These are phyloP conservation scores for Oreocharis arfaki DNA, from an alignment of 2,113 vertebrate genomes.

Conservation along the genomic window DNA sequence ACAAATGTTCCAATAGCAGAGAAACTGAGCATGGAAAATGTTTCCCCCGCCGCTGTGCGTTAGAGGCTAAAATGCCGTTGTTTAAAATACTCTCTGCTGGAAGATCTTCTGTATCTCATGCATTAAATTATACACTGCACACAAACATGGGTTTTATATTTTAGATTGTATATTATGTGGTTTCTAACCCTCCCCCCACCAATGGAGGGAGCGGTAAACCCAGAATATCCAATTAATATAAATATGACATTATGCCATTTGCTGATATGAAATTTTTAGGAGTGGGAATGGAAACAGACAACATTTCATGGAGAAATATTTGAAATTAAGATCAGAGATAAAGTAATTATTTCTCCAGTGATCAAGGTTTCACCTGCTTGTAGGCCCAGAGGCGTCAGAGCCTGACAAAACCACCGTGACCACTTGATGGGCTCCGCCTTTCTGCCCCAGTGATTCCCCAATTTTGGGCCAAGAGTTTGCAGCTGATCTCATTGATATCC, in stretches of 20 bases:
- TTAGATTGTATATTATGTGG: background rate
- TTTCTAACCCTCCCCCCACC: background rate
- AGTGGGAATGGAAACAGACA: background rate
- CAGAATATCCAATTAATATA: constrained; percentile 50
- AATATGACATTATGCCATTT: background rate
- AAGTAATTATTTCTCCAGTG: background rate
- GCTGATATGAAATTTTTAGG: background rate
- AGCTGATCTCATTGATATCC: background rate
- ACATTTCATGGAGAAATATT: background rate
- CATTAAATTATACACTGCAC: constrained; percentile 65
- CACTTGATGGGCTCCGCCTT: background rate
- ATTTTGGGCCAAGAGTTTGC: background rate
- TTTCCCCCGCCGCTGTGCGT: constrained; percentile 33
- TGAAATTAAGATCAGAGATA: background rate
- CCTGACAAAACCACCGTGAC: background rate
- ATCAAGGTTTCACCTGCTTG: background rate
- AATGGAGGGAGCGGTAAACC: background rate
- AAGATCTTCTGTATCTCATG: constrained; percentile 40
- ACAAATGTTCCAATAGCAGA: constrained; percentile 79
- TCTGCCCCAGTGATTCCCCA: background rate
- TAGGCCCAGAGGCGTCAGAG: background rate
- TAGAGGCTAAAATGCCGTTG: constrained; percentile 55
- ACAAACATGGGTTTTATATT: constrained; percentile 24
- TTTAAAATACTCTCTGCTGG: constrained; percentile 67
- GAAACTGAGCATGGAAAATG: constrained; percentile 60